These are phyloP conservation scores for Hypothenemus hampei DNA, from an alignment of 1,140 invertebrate species.

Conservation along the genomic window DNA sequence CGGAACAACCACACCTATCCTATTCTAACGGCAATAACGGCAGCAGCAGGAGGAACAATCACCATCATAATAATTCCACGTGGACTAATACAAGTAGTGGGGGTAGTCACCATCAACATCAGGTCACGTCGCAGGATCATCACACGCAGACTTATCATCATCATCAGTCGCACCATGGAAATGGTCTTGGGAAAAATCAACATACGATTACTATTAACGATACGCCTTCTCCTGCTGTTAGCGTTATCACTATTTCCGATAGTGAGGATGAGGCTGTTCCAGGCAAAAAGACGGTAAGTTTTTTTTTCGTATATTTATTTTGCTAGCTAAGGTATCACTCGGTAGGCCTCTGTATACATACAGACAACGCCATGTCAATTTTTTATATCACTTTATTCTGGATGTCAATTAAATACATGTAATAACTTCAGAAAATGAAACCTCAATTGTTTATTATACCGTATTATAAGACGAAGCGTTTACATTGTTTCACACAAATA, in stretches of 20 bases:
- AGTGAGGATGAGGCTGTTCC: conserved; percentile 81
- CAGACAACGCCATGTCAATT: too few relatives aligned
- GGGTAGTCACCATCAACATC: conserved; percentile 32
- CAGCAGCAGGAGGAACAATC: conserved; percentile 44
- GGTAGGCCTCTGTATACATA: too few relatives aligned
- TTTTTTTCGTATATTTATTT: background rate
- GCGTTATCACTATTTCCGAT: conserved; percentile 94
- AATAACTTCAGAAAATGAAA: too few relatives aligned
- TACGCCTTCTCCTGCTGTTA: conserved; percentile 90
- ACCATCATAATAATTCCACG: conserved; percentile 42
- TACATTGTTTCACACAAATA: too few relatives aligned
- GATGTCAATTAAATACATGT: too few relatives aligned
- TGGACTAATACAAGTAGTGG: conserved; percentile 48
- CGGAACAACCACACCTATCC: too few relatives aligned
- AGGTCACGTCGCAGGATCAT: conserved; percentile 36
- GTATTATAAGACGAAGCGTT: too few relatives aligned
- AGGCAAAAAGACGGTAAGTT: conserved; percentile 32
- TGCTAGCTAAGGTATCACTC: too few relatives aligned
- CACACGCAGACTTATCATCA: conserved; percentile 41
- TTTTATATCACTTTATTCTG: too few relatives aligned
- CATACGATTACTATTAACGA: conserved; percentile 83
- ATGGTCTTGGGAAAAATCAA: conserved; percentile 44
- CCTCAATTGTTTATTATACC: too few relatives aligned
- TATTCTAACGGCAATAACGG: conserved; percentile 38
- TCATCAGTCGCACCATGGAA: conserved; percentile 47